Conservation (phyloP, 2,113 vertebrate species). For the Chelonoidis abingdonii region DNA sequence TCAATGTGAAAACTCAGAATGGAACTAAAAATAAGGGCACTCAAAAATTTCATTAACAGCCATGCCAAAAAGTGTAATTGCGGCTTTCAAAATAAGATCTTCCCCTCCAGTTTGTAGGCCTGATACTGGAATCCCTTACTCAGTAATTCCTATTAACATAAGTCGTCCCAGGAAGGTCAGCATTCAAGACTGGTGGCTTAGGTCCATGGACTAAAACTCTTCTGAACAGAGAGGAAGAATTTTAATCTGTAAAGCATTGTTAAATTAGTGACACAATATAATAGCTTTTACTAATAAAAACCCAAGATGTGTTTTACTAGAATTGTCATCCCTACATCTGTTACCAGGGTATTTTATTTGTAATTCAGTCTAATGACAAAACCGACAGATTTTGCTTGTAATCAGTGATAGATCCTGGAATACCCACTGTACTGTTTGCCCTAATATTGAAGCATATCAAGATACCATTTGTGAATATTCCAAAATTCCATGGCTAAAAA, state of each 20-base stretch:
- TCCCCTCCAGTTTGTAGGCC: background rate
- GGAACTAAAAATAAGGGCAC: background rate
- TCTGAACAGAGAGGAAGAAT: background rate
- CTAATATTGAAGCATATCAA: background rate
- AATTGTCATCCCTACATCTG: background rate
- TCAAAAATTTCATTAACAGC: background rate
- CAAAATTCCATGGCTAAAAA: slow-evolving; percentile 2
- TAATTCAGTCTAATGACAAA: background rate
- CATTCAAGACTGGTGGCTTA: background rate
- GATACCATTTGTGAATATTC: background rate
- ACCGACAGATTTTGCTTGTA: background rate
- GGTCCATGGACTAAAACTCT: background rate
- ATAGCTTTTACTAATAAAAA: background rate
- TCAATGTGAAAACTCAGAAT: background rate
- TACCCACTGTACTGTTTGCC: background rate
- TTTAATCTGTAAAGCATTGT: background rate
- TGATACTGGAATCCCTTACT: background rate
- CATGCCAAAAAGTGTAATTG: background rate
- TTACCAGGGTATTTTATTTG: background rate
- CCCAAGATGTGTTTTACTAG: background rate
- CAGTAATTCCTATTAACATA: background rate
- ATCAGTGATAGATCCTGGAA: background rate
- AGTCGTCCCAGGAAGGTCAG: background rate
- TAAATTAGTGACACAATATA: background rate
- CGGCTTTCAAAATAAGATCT: background rate